Conservation (phyloP, 2,888 invertebrate species). For the Bugulina stolonifera region DNA sequence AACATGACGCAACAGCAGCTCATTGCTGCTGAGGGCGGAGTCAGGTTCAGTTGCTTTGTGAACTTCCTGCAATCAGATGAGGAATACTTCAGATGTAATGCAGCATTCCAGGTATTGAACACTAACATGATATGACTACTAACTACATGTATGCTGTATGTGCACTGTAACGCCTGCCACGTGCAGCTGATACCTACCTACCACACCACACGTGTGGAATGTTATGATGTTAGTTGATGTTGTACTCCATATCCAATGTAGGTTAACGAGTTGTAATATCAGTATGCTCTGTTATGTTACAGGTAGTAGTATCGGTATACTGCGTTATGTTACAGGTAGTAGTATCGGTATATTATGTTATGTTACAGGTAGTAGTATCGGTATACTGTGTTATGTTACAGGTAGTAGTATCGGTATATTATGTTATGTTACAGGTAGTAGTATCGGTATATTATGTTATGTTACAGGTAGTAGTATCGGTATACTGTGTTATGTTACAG, state of each 20-base stretch:
- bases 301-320: neutral
- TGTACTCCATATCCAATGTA: no score
- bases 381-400: neutral
- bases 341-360: no score
- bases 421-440: no score
- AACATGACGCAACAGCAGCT: conserved; percentile 45
- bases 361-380: neutral
- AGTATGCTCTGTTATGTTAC: no score
- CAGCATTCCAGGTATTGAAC: conserved; percentile 53
- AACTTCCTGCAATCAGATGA: conserved; percentile 47
- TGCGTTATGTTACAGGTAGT: no score
- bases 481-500: conserved; percentile 31
- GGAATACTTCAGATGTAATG: conserved; percentile 45
- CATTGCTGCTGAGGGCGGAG: conserved; percentile 48
- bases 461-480: conserved; percentile 8
- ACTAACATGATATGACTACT: no score
- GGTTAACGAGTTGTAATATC: no score
- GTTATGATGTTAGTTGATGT: no score
- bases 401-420: neutral
- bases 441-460: no score
- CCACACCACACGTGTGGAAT: no score
- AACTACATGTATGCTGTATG: no score
- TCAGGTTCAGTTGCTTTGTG: conserved; percentile 46
- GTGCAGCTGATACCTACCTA: no score
- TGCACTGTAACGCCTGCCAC: neutral